phyloP scores from a whole-genome alignment of 2,888 invertebrate species.

The Lochmaea crataegi region DNA sequence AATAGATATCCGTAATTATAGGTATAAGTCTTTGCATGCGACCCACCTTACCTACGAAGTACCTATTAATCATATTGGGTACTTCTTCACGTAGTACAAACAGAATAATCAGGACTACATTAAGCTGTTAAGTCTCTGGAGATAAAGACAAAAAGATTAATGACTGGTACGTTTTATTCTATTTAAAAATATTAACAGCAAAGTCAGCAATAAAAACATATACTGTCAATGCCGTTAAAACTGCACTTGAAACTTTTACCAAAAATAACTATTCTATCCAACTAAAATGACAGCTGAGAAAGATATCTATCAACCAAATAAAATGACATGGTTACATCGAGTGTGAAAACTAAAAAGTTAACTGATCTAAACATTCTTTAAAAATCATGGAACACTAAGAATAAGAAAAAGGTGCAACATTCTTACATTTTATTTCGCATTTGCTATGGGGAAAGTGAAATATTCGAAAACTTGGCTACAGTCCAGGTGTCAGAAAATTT shows the following conservation, averaged over 20 bases:
- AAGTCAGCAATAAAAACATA: neutral
- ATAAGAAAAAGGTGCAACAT: neutral
- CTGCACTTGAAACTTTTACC: neutral
- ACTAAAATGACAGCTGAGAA: no score
- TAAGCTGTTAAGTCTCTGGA: conserved; percentile 1
- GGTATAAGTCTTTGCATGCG: conserved; percentile 1
- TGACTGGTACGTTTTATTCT: neutral
- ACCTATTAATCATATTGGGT: conserved; percentile 13
- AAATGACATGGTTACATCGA: neutral
- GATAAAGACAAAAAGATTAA: conserved; percentile 4
- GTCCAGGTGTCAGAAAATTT: conserved; percentile 31
- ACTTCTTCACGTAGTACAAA: neutral
- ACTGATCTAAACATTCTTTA: neutral
- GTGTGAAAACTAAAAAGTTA: neutral
- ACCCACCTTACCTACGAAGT: conserved; percentile 11
- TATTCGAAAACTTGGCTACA: conserved; percentile 24
- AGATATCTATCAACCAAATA: neutral
- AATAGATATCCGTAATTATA: conserved; percentile 6
- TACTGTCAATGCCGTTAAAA: neutral
- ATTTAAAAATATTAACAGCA: neutral
- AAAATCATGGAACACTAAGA: neutral
- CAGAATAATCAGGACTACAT: conserved; percentile 2
- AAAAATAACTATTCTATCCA: no score
- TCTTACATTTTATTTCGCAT: neutral
- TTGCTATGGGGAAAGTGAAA: conserved; percentile 18